Evolutionary conservation across 2,888 invertebrate genomes (phyloP).

Genomic region (Odontothrips loti): DNA sequence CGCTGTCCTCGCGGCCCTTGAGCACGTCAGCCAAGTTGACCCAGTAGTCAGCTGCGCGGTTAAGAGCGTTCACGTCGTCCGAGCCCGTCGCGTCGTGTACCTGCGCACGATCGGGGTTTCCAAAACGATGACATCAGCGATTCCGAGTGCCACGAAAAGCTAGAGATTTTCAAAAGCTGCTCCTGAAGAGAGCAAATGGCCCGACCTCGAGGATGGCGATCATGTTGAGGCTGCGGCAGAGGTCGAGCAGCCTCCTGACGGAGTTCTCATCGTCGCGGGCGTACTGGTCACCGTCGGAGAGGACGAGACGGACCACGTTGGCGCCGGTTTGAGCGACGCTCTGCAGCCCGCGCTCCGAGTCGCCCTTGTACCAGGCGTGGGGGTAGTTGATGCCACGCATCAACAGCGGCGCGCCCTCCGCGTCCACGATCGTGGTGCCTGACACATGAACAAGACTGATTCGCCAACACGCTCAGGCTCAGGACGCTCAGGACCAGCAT

Average conservation of each 20-base stretch:
- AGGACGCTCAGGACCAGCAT: no score
- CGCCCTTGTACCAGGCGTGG: not conserved
- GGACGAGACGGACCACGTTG: not conserved
- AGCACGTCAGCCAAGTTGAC: not conserved
- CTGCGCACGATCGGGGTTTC: not conserved
- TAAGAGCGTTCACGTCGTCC: not conserved
- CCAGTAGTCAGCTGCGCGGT: not conserved
- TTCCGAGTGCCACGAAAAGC: not conserved
- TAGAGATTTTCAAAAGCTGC: no score
- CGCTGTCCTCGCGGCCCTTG: not conserved
- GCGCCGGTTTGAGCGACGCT: not conserved
- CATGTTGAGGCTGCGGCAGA: not conserved
- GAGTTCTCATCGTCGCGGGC: not conserved
- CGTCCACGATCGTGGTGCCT: not conserved
- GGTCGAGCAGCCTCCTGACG: not conserved
- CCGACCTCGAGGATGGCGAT: no score
- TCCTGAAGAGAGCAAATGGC: no score
- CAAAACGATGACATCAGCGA: not conserved
- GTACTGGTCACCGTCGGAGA: not conserved
- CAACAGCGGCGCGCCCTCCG: not conserved
- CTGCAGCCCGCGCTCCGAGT: not conserved
- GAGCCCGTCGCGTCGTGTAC: not conserved
- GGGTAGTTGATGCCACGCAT: conserved; percentile 13
- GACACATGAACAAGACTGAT: not conserved
- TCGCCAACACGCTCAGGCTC: no score